Evolutionary conservation across 2,888 invertebrate species (phyloP).

Genomic region (Tineola bisselliella): DNA sequence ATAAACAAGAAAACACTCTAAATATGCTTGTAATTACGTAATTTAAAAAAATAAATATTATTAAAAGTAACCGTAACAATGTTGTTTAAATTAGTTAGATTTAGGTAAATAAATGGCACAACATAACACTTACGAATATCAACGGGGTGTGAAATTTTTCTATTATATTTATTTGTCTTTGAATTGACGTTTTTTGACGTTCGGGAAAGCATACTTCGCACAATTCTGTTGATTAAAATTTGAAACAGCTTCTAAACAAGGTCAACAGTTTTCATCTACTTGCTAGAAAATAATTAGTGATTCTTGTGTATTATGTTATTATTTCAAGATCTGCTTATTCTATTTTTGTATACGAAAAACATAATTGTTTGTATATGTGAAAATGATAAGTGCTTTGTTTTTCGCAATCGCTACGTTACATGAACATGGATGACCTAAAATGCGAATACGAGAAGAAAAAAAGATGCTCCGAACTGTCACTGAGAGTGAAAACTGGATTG

Average conservation of each 20-base stretch:
- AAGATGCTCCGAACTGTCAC: conserved; percentile 59
- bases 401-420: conserved; percentile 69
- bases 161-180: background rate
- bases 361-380: conserved; percentile 57
- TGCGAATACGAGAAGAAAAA: conserved; percentile 66
- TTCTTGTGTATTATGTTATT: conserved; percentile 49
- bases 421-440: conserved; percentile 70
- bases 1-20: background rate
- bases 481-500: conserved; percentile 50
- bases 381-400: conserved; percentile 66
- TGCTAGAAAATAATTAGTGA: conserved; percentile 59
- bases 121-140: background rate
- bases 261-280: conserved; percentile 68
- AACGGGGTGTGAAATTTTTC: background rate
- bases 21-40: background rate
- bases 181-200: background rate
- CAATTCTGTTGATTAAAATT: conserved; percentile 69
- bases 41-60: background rate
- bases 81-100: too few species aligned
- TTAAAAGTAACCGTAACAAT: background rate
- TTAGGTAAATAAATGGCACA: too few species aligned
- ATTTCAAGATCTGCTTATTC: conserved; percentile 37
- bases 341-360: conserved; percentile 39
- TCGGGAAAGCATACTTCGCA: conserved; percentile 26
- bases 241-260: conserved; percentile 70